Conservation (phyloP, 2,113 vertebrate species). For the Crotalus helleri region DNA sequence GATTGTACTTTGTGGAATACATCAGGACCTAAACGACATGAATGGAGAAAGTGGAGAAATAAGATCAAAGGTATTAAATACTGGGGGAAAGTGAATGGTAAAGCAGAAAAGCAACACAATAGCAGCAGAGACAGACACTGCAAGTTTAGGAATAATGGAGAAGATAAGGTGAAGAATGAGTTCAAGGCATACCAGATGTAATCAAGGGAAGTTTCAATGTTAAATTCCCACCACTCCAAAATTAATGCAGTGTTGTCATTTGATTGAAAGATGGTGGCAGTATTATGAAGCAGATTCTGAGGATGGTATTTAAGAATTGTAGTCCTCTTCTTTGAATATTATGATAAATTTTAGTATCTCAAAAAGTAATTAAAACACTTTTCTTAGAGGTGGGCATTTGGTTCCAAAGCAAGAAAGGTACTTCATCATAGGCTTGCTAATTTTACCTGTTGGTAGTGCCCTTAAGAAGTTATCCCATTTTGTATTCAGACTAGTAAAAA, state of each 20-base stretch:
- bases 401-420: background rate
- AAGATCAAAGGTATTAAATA: background rate
- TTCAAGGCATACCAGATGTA: background rate
- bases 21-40: no score
- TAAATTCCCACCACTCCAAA: background rate
- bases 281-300: background rate
- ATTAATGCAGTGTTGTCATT: background rate
- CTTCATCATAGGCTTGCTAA: background rate
- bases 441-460: background rate
- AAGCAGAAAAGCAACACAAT: background rate
- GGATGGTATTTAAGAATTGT: background rate
- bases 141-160: background rate
- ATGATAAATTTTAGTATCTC: background rate
- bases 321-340: background rate
- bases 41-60: background rate
- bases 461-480: background rate
- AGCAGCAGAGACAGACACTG: background rate
- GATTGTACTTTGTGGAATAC: background rate
- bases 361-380: background rate
- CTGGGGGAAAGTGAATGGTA: background rate
- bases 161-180: background rate
- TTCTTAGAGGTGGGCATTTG: background rate
- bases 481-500: background rate
- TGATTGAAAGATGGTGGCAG: background rate
- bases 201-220: background rate